Percentiles rank a stretch among this genome's conserved stretches.
Evolutionary conservation across 2,113 vertebrate species (phyloP).

Genomic region (Mesoclemmys tuberculata): DNA sequence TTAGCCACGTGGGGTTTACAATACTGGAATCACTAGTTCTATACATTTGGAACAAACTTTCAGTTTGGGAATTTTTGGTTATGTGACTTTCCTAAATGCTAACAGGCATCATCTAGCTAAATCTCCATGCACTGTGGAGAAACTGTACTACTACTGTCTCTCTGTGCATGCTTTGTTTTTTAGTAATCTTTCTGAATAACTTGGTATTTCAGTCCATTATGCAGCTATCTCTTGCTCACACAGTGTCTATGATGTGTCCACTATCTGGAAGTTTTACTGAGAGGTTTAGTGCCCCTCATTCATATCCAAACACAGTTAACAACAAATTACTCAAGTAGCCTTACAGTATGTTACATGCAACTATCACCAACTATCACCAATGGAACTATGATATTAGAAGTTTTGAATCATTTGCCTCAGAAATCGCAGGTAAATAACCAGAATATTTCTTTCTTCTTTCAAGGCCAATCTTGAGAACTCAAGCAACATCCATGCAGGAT

Average conservation of each 20-base stretch:
- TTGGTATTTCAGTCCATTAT: not conserved
- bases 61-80: not conserved
- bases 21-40: not conserved
- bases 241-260: not conserved
- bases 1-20: too few relatives aligned
- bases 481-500: constrained; percentile 47
- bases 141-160: not conserved
- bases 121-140: not conserved
- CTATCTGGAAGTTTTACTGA: not conserved
- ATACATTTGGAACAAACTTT: not conserved
- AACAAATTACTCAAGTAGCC: not conserved
- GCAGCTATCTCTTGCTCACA: not conserved
- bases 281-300: not conserved
- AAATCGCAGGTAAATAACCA: not conserved
- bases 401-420: not conserved
- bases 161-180: not conserved
- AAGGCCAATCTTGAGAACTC: constrained; percentile 49
- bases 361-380: not conserved
- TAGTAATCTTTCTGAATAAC: not conserved
- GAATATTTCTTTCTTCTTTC: not conserved
- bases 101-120: not conserved
- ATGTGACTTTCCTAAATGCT: not conserved
- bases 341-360: not conserved
- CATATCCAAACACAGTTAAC: not conserved
- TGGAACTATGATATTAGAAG: not conserved